Conservation (phyloP, 2,888 invertebrate species). For the Automeris io region DNA sequence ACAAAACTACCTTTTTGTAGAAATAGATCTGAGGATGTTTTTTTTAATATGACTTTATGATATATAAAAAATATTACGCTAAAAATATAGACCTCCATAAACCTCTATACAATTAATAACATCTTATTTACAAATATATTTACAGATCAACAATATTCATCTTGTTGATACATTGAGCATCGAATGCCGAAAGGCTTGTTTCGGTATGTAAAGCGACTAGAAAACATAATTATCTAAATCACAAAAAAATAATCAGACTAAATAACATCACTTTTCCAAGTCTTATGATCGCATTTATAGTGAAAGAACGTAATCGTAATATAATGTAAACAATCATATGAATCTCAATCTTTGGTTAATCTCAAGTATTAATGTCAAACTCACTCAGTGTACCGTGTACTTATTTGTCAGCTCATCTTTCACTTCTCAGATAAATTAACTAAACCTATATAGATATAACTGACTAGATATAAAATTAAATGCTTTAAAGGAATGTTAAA, state of each 20-base stretch:
- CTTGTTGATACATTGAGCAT: slow-evolving; percentile 10
- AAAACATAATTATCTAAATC: too few relatives aligned
- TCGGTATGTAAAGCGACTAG: too few relatives aligned
- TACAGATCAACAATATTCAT: slow-evolving; percentile 31
- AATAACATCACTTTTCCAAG: too few relatives aligned
- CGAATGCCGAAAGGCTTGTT: slow-evolving; percentile 35
- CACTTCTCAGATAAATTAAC: neutral
- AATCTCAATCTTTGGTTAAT: too few relatives aligned
- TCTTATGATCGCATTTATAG: too few relatives aligned
- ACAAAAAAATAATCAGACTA: too few relatives aligned
- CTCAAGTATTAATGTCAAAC: too few relatives aligned
- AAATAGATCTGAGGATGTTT: slow-evolving; percentile 21
- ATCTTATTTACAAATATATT: slow-evolving; percentile 54
- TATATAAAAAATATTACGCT: slow-evolving; percentile 62
- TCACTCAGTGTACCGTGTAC: too few relatives aligned
- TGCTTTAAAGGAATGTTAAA: slow-evolving; percentile 8
- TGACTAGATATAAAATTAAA: too few relatives aligned
- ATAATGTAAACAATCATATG: too few relatives aligned
- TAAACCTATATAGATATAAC: neutral
- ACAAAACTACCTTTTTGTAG: neutral
- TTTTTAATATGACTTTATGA: slow-evolving; percentile 17
- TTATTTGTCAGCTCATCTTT: neutral
- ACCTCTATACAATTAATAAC: slow-evolving; percentile 60
- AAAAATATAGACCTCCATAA: slow-evolving; percentile 54
- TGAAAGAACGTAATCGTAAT: too few relatives aligned